Evolutionary conservation across 2,113 vertebrate species (phyloP).

Genomic region (Cyrtonyx montezumae): DNA sequence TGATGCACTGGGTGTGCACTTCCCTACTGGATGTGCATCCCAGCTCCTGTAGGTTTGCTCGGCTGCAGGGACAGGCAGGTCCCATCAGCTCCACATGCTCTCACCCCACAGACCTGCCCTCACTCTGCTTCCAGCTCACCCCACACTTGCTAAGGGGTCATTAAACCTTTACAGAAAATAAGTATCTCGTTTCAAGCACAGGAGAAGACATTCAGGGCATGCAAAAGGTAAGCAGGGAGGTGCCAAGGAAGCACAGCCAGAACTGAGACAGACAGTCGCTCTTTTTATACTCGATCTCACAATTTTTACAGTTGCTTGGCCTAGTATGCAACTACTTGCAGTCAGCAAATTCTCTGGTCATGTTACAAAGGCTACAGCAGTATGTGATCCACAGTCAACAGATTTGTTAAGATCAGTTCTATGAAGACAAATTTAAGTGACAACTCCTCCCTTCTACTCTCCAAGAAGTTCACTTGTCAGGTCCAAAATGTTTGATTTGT

Average conservation of each 20-base stretch:
- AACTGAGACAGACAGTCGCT: background rate
- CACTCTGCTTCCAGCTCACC: background rate
- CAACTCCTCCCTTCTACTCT: background rate
- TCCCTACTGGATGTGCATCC: background rate
- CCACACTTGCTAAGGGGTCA: accelerated
- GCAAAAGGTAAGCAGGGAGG: background rate
- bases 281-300: background rate
- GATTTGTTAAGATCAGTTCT: background rate
- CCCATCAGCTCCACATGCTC: background rate
- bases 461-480: background rate
- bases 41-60: background rate
- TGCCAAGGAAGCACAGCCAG: background rate
- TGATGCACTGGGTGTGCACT: background rate
- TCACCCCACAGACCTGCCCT: background rate
- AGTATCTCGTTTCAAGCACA: background rate
- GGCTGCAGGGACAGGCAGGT: background rate
- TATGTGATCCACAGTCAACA: background rate
- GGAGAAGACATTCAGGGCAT: background rate
- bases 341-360: background rate
- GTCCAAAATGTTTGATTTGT: background rate
- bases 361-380: background rate
- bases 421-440: background rate
- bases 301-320: background rate
- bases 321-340: background rate
- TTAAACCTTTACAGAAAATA: background rate